phyloP scores from a whole-genome alignment of 1,140 invertebrate species.

The Ganaspis sp. region DNA sequence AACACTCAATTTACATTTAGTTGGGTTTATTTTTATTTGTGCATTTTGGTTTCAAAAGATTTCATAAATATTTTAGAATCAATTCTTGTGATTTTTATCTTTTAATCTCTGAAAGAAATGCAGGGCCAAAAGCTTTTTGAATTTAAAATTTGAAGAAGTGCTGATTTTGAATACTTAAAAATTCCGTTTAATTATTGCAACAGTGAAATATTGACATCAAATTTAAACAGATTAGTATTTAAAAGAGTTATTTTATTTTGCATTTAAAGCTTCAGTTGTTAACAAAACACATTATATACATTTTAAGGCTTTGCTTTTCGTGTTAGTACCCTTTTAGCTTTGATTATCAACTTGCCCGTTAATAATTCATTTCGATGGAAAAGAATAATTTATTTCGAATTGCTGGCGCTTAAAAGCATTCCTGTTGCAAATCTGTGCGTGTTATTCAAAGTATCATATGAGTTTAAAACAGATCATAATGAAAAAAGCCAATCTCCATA shows the following conservation, averaged over 20 bases:
- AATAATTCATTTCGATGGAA: background rate
- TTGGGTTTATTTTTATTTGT: background rate
- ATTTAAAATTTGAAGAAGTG: background rate
- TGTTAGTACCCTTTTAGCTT: constrained; percentile 10
- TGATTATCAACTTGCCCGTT: background rate
- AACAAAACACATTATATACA: background rate
- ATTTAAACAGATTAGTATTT: background rate
- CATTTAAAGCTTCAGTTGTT: background rate
- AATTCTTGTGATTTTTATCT: background rate
- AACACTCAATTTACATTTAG: background rate
- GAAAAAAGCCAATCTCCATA: too few species aligned
- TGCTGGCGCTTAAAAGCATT: constrained; percentile 27
- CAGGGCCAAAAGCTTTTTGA: background rate
- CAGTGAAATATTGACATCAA: background rate
- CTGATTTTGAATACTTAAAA: background rate
- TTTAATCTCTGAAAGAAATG: background rate
- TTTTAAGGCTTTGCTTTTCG: background rate
- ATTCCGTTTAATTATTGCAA: too few species aligned
- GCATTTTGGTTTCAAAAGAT: background rate
- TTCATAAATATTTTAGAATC: background rate
- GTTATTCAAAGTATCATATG: background rate
- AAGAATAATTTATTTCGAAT: constrained; percentile 54
- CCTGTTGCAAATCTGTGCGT: background rate
- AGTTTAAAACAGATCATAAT: background rate
- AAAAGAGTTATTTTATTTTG: background rate